Evolutionary conservation across 1,140 invertebrate genomes (phyloP), one percentile per base, ranked within the genome.

Genomic region (Temnothorax longispinosus): DNA sequence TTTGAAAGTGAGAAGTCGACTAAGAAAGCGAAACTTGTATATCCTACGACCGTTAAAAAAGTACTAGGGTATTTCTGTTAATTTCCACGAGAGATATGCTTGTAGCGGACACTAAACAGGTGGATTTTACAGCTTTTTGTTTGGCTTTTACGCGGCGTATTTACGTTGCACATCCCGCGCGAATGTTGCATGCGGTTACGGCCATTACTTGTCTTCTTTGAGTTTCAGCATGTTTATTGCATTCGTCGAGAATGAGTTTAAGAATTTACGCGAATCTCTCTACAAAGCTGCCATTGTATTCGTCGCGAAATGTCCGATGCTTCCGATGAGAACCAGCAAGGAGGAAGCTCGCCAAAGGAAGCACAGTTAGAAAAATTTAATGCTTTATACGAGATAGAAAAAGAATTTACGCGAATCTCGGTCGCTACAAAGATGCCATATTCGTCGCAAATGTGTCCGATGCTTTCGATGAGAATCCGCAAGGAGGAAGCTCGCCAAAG

Each of bases 141-240:
- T 27, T 8, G 27, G 21, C 15, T 88, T 81, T 72, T 71, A 58
- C 35, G 56, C 58, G 52, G 27, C 35, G 69, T 54, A 82, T 75
- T 87, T 84, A 47, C 69, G 5, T 58, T 47, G 41, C 13, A 56
- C 60, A 74, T 88, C 32, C 21, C 18, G 13, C 32, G n/a, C 41
- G 41, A 11, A 38, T 72, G 80, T 35, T 60, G 54, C 54, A 32
- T 21, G 21, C 21, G 21, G 21, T 15, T 58, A 35, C 62, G 41
- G 32, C 58, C 54, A 32, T 75, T 82, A 74, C 27, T 74, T 81
- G 56, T 71, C n/a, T 47, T 21, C 56, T 71, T 58, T 27, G 65
- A 58, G 10, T 44, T 81, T 72, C 58, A 82, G 6, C 52, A 38
- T 35, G 60, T 80, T 80, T 67, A n/a, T 44, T 50, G 38, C 44